Conservation (phyloP, 30 jellyfish, hydroid and myxozoan genomes). For the Clytia hemisphaerica region DNA sequence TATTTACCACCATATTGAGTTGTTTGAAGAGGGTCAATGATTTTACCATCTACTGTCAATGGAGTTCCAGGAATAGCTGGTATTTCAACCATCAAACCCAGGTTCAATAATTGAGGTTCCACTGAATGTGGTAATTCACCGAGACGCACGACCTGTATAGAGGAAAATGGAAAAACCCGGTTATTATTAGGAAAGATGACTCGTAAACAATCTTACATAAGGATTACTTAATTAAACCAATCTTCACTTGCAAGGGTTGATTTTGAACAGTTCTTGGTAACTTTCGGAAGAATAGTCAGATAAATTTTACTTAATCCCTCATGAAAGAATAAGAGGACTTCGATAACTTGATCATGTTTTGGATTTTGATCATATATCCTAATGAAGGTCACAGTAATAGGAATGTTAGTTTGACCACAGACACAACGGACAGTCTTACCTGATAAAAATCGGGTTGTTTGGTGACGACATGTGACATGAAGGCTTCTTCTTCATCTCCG, state of each 20-base stretch:
- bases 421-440: background rate
- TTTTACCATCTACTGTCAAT: background rate
- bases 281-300: too few relatives aligned
- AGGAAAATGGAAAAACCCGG: too few relatives aligned
- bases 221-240: too few relatives aligned
- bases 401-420: background rate
- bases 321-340: too few relatives aligned
- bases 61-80: constrained; percentile 13
- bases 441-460: constrained; percentile 19
- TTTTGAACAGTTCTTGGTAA: too few relatives aligned
- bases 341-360: too few relatives aligned
- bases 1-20: background rate
- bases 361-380: background rate
- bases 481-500: constrained; percentile 22
- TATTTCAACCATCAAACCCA: constrained; percentile 5
- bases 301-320: too few relatives aligned
- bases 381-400: background rate
- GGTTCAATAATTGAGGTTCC: background rate
- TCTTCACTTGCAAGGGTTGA: too few relatives aligned
- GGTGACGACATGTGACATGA: constrained; percentile 15
- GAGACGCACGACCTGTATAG: constrained; percentile 18
- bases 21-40: constrained; percentile 6
- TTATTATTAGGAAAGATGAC: too few relatives aligned
- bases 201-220: too few relatives aligned
- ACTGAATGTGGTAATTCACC: constrained; percentile 20